Evolutionary conservation across 2,888 invertebrate species (phyloP).

Genomic region (Platynereis dumerilii): DNA sequence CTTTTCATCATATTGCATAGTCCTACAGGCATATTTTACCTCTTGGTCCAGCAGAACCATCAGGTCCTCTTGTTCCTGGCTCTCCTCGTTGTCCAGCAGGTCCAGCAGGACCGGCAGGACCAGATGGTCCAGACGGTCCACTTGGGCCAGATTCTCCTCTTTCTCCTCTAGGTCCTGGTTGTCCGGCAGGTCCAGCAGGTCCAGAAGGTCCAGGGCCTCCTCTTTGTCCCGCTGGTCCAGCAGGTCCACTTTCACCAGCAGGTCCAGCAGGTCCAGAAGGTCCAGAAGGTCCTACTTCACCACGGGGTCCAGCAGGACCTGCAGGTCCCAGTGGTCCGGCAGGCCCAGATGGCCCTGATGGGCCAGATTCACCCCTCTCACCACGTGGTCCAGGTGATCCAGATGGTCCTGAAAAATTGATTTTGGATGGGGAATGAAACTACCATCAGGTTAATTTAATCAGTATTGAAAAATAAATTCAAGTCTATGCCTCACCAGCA

Average conservation of each 20-base stretch:
- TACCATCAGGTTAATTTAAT: not conserved
- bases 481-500: not conserved
- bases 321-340: not conserved
- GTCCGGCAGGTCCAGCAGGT: slow-evolving; percentile 16
- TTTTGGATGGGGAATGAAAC: no score
- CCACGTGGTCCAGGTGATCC: slow-evolving; percentile 28
- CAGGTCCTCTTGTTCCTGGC: slow-evolving; percentile 15
- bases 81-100: slow-evolving; percentile 9
- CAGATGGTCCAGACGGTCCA: slow-evolving; percentile 13
- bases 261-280: slow-evolving; percentile 28
- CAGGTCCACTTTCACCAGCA: slow-evolving; percentile 19
- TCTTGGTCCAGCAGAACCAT: slow-evolving; percentile 6
- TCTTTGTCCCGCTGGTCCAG: slow-evolving; percentile 20
- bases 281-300: slow-evolving; percentile 22
- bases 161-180: slow-evolving; percentile 7
- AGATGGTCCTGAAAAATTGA: not conserved
- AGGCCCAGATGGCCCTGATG: slow-evolving; percentile 12
- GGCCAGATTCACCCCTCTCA: slow-evolving; percentile 45
- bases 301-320: slow-evolving; percentile 14
- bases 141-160: not conserved
- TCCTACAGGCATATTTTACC: no score
- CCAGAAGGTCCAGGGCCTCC: slow-evolving; percentile 20
- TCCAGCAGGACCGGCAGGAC: slow-evolving; percentile 16
- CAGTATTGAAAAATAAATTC: no score
- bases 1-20: no score